A percentile compares a stretch with the other conserved stretches of the same genome.
phyloP scores from a whole-genome alignment of 2,888 invertebrate genomes.

The Limnephilus lunatus region DNA sequence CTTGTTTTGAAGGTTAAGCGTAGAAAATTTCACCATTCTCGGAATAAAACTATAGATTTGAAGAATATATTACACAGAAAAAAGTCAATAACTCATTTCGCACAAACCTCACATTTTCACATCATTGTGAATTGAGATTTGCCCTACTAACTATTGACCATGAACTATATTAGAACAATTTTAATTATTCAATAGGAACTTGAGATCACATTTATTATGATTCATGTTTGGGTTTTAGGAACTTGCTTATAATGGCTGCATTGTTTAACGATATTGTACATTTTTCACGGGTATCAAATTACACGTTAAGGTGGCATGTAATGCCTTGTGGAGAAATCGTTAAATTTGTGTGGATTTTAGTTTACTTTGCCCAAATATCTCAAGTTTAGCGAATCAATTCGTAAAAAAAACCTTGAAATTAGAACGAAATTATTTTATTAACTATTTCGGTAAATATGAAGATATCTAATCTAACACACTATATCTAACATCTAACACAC shows the following conservation, averaged over 20 bases:
- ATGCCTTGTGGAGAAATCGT: not conserved
- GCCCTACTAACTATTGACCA: conserved; percentile 7
- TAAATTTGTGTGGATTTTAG: not conserved
- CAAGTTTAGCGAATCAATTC: too few species aligned
- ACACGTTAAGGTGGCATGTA: not conserved
- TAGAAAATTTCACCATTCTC: too few species aligned
- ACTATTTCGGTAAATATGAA: too few species aligned
- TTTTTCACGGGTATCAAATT: not conserved
- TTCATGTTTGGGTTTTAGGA: not conserved
- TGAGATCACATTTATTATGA: conserved; percentile 26
- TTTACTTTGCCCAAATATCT: not conserved
- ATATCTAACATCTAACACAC: too few species aligned
- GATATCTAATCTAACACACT: too few species aligned
- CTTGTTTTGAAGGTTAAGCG: too few species aligned
- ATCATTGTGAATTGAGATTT: not conserved
- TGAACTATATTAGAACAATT: conserved; percentile 21
- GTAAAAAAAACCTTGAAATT: too few species aligned
- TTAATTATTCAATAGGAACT: conserved; percentile 20
- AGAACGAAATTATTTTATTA: too few species aligned
- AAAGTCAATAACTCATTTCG: not conserved
- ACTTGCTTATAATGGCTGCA: not conserved
- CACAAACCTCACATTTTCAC: not conserved
- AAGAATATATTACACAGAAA: not conserved
- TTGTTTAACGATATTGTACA: not conserved
- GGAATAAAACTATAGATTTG: too few species aligned